A percentile compares a stretch with the other conserved stretches of the same genome.
phyloP scores from a whole-genome alignment of 1,140 invertebrate genomes.

The Aphelenchoides avenae region DNA sequence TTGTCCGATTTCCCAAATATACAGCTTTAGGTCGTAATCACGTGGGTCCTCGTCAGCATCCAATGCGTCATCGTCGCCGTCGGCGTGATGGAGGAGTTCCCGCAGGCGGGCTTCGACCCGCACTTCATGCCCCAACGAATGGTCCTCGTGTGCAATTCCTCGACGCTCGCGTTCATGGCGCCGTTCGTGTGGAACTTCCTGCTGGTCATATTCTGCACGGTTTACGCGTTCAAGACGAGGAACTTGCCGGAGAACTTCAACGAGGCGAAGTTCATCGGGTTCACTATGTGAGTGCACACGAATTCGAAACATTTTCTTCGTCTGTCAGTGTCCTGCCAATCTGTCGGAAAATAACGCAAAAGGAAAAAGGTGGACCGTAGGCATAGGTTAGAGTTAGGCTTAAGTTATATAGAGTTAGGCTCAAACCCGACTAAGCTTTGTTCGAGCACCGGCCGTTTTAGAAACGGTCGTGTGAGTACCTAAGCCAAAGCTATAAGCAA shows the following conservation, averaged over 20 bases:
- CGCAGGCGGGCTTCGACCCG: slow-evolving; percentile 62
- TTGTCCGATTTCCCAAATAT: slow-evolving; percentile 1
- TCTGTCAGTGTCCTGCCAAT: no score
- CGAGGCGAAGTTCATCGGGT: slow-evolving; percentile 77
- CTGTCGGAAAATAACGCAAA: no score
- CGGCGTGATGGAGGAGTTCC: slow-evolving; percentile 70
- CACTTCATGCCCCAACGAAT: slow-evolving; percentile 44
- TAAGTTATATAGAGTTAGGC: no score
- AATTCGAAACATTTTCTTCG: no score
- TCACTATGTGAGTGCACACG: slow-evolving; percentile 66
- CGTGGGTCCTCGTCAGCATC: slow-evolving; percentile 67
- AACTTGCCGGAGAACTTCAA: slow-evolving; percentile 85
- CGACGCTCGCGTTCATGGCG: slow-evolving; percentile 67
- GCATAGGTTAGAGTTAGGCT: no score
- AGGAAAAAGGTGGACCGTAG: no score
- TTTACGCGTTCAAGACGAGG: slow-evolving; percentile 78
- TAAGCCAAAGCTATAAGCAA: no score
- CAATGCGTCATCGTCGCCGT: slow-evolving; percentile 70
- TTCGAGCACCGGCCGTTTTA: no score
- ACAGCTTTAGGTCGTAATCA: slow-evolving; percentile 56
- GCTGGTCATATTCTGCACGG: slow-evolving; percentile 73
- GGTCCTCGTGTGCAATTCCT: slow-evolving; percentile 43
- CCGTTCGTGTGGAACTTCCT: slow-evolving; percentile 76
- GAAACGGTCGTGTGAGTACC: no score
- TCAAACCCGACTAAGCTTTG: no score